Percentiles rank a stretch among this genome's conserved stretches.
Evolutionary conservation across 1,140 invertebrate genomes (phyloP).

Genomic region (Bombus pascuorum): DNA sequence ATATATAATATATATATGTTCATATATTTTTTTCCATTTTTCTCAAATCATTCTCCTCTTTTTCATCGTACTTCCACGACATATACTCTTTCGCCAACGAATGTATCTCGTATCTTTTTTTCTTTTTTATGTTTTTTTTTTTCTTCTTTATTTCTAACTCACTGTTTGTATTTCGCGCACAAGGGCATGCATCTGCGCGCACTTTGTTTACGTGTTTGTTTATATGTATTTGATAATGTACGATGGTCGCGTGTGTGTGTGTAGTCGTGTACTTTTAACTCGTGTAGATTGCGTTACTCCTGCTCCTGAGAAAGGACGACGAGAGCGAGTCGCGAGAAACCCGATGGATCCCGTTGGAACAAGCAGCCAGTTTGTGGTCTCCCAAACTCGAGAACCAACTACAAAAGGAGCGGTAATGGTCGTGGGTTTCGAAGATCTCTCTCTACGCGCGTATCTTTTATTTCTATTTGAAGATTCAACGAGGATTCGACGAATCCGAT

Average conservation of each 20-base stretch:
- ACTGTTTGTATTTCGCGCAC: conserved; percentile 1
- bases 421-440: not conserved
- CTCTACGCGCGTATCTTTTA: not conserved
- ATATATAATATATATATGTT: conserved; percentile 61
- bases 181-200: not conserved
- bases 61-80: not conserved
- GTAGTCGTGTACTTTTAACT: not conserved
- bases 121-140: not conserved
- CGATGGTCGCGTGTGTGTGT: not conserved
- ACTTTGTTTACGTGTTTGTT: not conserved
- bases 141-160: not conserved
- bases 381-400: not conserved
- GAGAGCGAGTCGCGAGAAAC: conserved; percentile 45
- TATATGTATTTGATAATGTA: conserved; percentile 11
- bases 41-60: conserved; percentile 41
- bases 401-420: not conserved
- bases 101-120: not conserved
- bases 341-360: not conserved
- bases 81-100: conserved; percentile 15
- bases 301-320: conserved; percentile 26
- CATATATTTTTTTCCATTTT: conserved; percentile 64
- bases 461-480: not conserved
- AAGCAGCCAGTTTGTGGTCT: not conserved
- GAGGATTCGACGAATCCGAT: too few species aligned
- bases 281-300: conserved; percentile 21